phyloP scores from a whole-genome alignment of 1,140 invertebrate species.

The Ladona fulva region DNA sequence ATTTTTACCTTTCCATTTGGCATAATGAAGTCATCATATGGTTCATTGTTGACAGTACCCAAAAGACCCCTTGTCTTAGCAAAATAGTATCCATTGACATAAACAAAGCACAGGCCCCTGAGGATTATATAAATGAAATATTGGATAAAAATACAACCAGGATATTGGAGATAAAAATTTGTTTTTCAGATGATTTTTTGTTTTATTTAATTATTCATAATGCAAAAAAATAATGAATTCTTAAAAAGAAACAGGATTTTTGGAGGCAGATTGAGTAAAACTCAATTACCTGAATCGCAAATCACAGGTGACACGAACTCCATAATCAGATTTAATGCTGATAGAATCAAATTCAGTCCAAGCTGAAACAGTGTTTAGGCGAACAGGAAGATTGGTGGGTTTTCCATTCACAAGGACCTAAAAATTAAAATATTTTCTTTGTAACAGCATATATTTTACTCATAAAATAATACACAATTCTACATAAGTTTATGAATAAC shows the following conservation, averaged over 20 bases:
- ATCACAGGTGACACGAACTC: constrained; percentile 42
- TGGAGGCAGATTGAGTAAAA: no score
- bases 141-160: no score
- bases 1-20: constrained; percentile 44
- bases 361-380: constrained; percentile 33
- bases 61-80: constrained; percentile 75
- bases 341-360: constrained; percentile 36
- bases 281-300: constrained; percentile 37
- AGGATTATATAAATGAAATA: not conserved
- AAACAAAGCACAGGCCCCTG: constrained; percentile 46
- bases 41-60: constrained; percentile 81
- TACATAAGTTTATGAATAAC: no score
- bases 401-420: constrained; percentile 38
- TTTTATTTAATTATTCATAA: no score
- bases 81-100: constrained; percentile 68
- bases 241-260: no score
- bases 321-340: constrained; percentile 37
- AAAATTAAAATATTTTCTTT: no score
- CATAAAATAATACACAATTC: no score
- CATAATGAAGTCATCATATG: constrained; percentile 60
- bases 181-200: no score
- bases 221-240: no score
- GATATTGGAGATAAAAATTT: no score
- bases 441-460: no score
- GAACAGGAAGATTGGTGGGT: constrained; percentile 37